Conservation (phyloP, 2,888 invertebrate genomes). For the Nymphalis c-album region DNA sequence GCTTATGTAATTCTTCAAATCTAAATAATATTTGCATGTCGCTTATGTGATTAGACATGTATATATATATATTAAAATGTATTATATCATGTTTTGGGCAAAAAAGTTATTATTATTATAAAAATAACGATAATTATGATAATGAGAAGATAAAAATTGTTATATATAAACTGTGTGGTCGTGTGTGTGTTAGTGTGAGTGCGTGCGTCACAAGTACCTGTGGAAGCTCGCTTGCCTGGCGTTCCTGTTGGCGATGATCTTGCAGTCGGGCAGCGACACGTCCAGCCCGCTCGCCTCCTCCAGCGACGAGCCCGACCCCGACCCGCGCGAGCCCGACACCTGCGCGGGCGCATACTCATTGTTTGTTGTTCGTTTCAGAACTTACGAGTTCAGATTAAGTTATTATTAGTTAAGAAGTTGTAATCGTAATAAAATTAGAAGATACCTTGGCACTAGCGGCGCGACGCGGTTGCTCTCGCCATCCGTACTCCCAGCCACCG, state of each 20-base stretch:
- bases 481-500: conserved; percentile 59
- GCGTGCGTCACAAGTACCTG: conserved; percentile 27
- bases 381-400: too few relatives aligned
- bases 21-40: too few relatives aligned
- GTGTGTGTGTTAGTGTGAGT: not conserved
- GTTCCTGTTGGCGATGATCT: conserved; percentile 76
- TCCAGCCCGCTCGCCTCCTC: conserved; percentile 67
- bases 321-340: conserved; percentile 46
- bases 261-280: conserved; percentile 72
- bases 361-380: too few relatives aligned
- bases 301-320: conserved; percentile 59
- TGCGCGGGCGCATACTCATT: conserved; percentile 24
- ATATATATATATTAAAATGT: too few relatives aligned
- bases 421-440: not conserved
- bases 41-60: too few relatives aligned
- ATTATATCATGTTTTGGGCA: too few relatives aligned
- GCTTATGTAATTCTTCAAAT: too few relatives aligned
- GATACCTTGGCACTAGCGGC: conserved; percentile 69
- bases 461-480: conserved; percentile 66
- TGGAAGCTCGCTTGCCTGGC: conserved; percentile 60
- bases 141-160: too few relatives aligned
- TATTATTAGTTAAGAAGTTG: not conserved
- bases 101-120: too few relatives aligned
- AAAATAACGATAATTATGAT: too few relatives aligned
- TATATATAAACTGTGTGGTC: not conserved